Evolutionary conservation across 2,888 invertebrate genomes (phyloP).

Genomic region (Melanostoma scalare): DNA sequence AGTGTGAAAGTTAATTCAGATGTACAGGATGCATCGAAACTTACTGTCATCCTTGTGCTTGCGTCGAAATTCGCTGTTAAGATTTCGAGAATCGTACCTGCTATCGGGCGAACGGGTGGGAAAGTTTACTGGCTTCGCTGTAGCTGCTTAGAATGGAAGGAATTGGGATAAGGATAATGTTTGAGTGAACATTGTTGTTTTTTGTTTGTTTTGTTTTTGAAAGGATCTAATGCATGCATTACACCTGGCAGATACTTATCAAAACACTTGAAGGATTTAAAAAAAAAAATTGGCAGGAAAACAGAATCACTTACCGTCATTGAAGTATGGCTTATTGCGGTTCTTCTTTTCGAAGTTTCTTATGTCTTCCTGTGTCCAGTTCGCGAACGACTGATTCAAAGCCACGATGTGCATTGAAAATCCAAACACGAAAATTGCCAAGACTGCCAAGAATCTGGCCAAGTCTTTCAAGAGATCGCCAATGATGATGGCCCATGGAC

Average conservation of each 20-base stretch:
- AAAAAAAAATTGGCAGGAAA: constrained; percentile 53
- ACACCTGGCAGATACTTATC: constrained; percentile 80
- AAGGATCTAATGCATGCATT: constrained; percentile 62
- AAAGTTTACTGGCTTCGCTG: constrained; percentile 68
- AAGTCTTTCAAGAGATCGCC: constrained; percentile 96
- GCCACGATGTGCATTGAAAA: constrained; percentile 99
- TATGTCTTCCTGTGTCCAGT: constrained; percentile 86
- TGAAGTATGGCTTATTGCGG: constrained; percentile 84
- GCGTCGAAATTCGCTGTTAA: constrained; percentile 84
- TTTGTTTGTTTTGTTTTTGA: constrained; percentile 24
- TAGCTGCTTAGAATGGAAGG: constrained; percentile 68
- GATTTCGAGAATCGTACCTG: constrained; percentile 80
- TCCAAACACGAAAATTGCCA: constrained; percentile 98
- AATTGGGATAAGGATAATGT: constrained; percentile 55
- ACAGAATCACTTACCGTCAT: constrained; percentile 87
- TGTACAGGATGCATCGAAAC: constrained; percentile 78
- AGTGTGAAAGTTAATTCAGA: constrained; percentile 72
- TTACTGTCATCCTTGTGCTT: constrained; percentile 87
- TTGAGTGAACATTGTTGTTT: constrained; percentile 29
- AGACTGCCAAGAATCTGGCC: constrained; percentile 97
- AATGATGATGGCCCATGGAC: constrained; percentile 99
- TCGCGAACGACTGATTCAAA: constrained; percentile 95
- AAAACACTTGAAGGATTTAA: constrained; percentile 75
- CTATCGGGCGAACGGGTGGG: constrained; percentile 79
- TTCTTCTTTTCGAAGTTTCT: constrained; percentile 84